These are phyloP conservation scores for Pagetopsis macropterus DNA, from an alignment of 2,797 vertebrate genomes.

Conservation along the genomic window DNA sequence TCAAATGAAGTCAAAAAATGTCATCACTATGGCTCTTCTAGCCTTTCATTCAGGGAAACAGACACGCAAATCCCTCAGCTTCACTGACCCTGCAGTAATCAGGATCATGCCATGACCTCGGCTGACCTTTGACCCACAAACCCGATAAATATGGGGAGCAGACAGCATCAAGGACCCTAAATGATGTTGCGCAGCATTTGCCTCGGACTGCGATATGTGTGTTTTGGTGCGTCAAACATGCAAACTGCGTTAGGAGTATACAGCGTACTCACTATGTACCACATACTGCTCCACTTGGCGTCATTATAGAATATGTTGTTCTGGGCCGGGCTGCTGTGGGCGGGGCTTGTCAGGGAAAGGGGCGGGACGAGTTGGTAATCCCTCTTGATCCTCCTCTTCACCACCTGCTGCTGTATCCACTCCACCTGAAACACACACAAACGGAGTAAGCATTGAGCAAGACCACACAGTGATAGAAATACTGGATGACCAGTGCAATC, in stretches of 20 bases:
- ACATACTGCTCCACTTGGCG: conserved; percentile 99
- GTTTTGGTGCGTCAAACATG: neutral
- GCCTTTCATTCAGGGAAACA: conserved; percentile 38
- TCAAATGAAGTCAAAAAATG: neutral
- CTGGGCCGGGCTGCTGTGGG: conserved; percentile 82
- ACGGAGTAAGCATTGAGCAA: neutral
- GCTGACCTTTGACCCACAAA: conserved; percentile 61
- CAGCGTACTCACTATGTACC: conserved; percentile 95
- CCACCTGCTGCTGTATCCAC: conserved; percentile 98
- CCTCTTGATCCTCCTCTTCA: conserved; percentile 95
- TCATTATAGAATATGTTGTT: conserved; percentile 94
- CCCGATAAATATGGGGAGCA: conserved; percentile 36
- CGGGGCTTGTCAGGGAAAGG: conserved; percentile 75
- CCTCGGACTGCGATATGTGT: neutral
- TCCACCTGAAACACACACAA: conserved; percentile 88
- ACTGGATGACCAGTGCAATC: neutral
- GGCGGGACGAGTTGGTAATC: conserved; percentile 90
- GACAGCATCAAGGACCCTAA: neutral
- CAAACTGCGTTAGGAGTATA: conserved; percentile 1
- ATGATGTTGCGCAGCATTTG: neutral
- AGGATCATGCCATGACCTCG: conserved; percentile 39
- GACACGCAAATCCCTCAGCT: conserved; percentile 42
- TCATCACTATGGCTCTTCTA: neutral
- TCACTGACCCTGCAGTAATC: conserved; percentile 52
- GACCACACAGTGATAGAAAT: conserved; percentile 2